Evolutionary conservation across 2,888 invertebrate genomes (phyloP), one percentile per base, ranked within the genome.

Genomic region (Caradrina clavipalpis): DNA sequence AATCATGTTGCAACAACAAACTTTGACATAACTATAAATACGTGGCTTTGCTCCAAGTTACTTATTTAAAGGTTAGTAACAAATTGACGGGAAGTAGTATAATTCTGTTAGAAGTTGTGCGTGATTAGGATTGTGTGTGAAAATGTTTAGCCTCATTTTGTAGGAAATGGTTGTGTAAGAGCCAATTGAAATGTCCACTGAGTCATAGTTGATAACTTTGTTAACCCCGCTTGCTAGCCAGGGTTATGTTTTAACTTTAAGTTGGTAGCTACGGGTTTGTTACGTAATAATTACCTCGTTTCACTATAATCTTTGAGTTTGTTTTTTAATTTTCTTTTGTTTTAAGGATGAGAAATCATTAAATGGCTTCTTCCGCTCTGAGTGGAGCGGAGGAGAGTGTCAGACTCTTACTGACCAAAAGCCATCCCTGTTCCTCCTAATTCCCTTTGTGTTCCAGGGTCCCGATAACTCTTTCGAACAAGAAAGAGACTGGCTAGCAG

Each of bases 21-120:
- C 19, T 66, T 22, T 4, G 6, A 31, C 13, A 21, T 8, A 2
- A 15, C 49, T 10, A 21, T n/a, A n/a, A 31, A 17, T 13, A 45
- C 21, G 15, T 35, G 31, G n/a, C 42, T 66, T 35, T 17, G 21
- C 39, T 62, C 8, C 51, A 62, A 55, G 39, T 53, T 71, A 31
- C 50, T 39, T 26, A 70, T 69, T 60, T 69, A 81, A 82, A 81
- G 76, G 73, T 78, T 76, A 70, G 26, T 55, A 50, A 58, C 49
- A 39, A 78, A 65, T 69, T 69, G 78, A 73, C 75, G 45, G 83
- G 81, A 82, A 73, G 69, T 70, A 66, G 19, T 69, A 74, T 73
- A 63, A 51, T 66, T 63, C 60, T 10, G 56, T 59, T 59, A n/a
- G 61, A 65, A 59, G 49, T 8, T 62, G 53, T 60, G 39, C 53